Base-by-base conservation (phyloP, 2,797 vertebrate genomes). In the Rhinogobio ventralis region DNA sequence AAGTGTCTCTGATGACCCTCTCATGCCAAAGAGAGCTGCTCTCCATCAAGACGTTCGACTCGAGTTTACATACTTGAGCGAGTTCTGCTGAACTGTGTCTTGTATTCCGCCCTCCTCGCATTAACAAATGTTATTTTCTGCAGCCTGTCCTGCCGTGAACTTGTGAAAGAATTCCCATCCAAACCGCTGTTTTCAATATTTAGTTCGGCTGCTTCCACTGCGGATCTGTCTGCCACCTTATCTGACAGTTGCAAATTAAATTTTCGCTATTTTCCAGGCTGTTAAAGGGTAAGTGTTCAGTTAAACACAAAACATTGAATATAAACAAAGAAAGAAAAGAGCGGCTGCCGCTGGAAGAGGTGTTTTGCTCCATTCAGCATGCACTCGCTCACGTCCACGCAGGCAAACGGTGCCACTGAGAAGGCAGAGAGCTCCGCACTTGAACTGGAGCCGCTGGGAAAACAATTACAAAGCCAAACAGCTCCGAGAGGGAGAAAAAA, bases 81-180 rank as follows among this genome's bases (percentile, higher is more conserved):
- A 73, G 66, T 39, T 57, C 79, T 77, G 83, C 42, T 82, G 45
- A 86, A 78, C 74, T 83, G 66, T 19, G 30, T 86, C 73, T 74
- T 82, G 57, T 78, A 79, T 69, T 84, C 73, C 36, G 19, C 72
- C 82, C 68, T 80, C 72, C 42, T 80, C 42, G 17, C 69, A 77
- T 74, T 71, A 84, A 79, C 79, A 85, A 85, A 85, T 73, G 73
- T 73, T 87, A 80, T 62, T 80, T 86, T 69, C 79, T 46, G 81
- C 76, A 57, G 77, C 14, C 25, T 81, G 86, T 85, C 86, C 85
- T 87, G 17, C 62, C 14, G 4, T 85, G 82, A 88, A 88, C 86
- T 39, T 60, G 14, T 2, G 13, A 76, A 85, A 55, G 60, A 86
- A 80, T 78, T 30, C 20, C 25, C 36, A 8, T 82, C 82, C 69